Evolutionary conservation across 2,888 invertebrate genomes (phyloP).

Genomic region (Agonopterix subpropinquella): DNA sequence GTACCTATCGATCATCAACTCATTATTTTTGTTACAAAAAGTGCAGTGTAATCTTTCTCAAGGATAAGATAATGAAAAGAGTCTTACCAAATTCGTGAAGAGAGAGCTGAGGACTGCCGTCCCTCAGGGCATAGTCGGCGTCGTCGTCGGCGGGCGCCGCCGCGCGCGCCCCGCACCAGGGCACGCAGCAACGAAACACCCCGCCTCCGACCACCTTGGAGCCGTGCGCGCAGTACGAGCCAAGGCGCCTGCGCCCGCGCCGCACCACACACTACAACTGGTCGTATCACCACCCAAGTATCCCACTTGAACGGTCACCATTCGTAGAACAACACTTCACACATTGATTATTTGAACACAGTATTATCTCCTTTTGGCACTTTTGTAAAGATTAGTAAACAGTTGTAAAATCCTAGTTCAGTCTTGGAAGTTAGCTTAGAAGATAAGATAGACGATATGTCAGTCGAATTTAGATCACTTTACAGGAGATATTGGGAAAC

Average conservation of each 20-base stretch:
- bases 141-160: constrained; percentile 80
- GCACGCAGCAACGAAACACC: constrained; percentile 89
- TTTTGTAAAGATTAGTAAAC: constrained; percentile 19
- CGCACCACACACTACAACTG: constrained; percentile 40
- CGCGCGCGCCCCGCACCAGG: constrained; percentile 85
- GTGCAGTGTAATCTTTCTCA: no score
- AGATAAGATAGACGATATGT: constrained; percentile 52
- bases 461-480: constrained; percentile 26
- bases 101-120: constrained; percentile 57
- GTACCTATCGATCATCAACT: no score
- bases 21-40: no score
- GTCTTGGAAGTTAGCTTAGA: constrained; percentile 55
- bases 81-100: constrained; percentile 28
- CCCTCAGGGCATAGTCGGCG: constrained; percentile 66
- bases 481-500: no score
- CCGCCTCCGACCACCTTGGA: constrained; percentile 83
- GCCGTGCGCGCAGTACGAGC: constrained; percentile 57
- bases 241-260: constrained; percentile 67
- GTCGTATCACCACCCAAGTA: constrained; percentile 19
- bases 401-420: constrained; percentile 39
- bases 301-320: constrained; percentile 6
- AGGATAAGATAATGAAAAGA: background rate
- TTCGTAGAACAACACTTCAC: constrained; percentile 3
- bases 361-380: constrained; percentile 28
- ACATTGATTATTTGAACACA: constrained; percentile 3